A percentile compares a stretch with the other conserved stretches of the same genome.
phyloP scores from a whole-genome alignment of 2,888 invertebrate species.

The Aphodius granarius region DNA sequence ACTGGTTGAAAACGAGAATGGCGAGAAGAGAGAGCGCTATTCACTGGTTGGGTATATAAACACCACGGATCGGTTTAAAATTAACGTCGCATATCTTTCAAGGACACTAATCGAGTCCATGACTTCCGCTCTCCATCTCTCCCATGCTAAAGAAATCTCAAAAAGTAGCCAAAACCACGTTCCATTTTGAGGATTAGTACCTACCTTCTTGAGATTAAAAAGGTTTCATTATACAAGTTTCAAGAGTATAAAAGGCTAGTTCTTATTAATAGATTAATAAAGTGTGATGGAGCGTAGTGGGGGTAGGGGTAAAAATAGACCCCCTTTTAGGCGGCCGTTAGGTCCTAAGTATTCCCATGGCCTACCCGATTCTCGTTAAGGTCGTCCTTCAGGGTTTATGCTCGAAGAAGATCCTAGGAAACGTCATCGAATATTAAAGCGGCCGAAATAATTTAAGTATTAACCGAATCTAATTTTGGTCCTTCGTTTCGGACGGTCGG shows the following conservation, averaged over 20 bases:
- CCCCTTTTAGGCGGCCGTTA: neutral
- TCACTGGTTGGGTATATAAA: conserved; percentile 16
- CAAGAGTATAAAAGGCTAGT: neutral
- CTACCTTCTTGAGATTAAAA: neutral
- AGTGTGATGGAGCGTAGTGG: neutral
- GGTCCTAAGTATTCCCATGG: neutral
- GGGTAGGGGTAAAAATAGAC: neutral
- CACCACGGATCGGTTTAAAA: conserved; percentile 23
- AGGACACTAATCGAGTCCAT: conserved; percentile 14
- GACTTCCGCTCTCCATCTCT: conserved; percentile 10
- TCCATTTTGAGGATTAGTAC: neutral
- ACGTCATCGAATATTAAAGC: neutral
- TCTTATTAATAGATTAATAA: neutral
- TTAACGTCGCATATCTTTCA: conserved; percentile 24
- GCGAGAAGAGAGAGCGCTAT: conserved; percentile 16
- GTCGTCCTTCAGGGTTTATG: neutral
- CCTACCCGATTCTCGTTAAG: neutral
- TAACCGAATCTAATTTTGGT: neutral
- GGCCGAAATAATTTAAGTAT: neutral
- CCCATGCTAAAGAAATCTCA: neutral
- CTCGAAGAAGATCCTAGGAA: neutral
- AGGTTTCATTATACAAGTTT: neutral
- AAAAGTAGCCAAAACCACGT: neutral
- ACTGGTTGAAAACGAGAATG: neutral
- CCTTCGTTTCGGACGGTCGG: neutral